Evolutionary conservation across 2,113 vertebrate species (phyloP).

Genomic region (Okapia johnstoni): DNA sequence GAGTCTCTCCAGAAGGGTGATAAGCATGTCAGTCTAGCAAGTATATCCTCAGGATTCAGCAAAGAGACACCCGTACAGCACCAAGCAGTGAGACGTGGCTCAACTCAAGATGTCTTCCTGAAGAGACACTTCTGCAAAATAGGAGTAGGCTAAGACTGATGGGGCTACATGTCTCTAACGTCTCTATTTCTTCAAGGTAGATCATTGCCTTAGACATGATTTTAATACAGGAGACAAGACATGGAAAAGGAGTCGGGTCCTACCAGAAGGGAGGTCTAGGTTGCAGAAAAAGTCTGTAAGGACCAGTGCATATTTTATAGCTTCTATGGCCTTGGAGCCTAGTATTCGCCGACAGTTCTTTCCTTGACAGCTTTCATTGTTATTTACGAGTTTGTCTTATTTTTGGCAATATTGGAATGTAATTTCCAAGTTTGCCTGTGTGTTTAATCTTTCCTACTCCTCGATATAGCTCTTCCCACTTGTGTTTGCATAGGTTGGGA

Average conservation of each 20-base stretch:
- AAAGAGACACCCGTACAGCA: neutral
- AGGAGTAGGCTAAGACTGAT: neutral
- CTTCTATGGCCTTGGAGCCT: neutral
- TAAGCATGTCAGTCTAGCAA: neutral
- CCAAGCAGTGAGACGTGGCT: neutral
- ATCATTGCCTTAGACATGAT: neutral
- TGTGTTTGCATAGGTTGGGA: constrained; percentile 12
- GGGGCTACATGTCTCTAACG: neutral
- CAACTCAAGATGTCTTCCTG: neutral
- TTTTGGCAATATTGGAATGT: neutral
- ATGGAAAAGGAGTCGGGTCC: neutral
- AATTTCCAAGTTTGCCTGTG: neutral
- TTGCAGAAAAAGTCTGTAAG: neutral
- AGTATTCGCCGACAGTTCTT: neutral
- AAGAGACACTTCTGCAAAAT: neutral
- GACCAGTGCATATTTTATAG: neutral
- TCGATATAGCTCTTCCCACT: constrained; percentile 15
- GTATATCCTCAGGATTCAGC: neutral
- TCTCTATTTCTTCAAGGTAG: neutral
- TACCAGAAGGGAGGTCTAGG: neutral
- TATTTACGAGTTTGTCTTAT: neutral
- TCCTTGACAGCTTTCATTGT: neutral
- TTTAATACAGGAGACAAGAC: neutral
- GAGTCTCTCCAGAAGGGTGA: neutral
- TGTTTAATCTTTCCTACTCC: constrained; percentile 22